Evolutionary conservation across 2,797 vertebrate species (phyloP).

Genomic region (Benthosema pterotum): DNA sequence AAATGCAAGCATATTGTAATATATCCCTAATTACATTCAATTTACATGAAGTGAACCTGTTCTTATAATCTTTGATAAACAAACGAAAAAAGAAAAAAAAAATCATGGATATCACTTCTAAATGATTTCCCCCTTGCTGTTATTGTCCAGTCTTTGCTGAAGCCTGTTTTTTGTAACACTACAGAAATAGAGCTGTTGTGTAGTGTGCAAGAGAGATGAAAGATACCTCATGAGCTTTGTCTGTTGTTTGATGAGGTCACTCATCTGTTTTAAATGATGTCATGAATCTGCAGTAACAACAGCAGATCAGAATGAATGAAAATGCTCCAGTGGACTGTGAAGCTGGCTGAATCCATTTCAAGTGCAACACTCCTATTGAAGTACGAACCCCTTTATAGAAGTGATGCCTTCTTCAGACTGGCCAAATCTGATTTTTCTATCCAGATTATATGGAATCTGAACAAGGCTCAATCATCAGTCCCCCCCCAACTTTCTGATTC

Average conservation of each 20-base stretch:
- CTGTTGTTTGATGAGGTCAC: constrained; percentile 59
- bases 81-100: constrained; percentile 46
- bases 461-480: too few species aligned
- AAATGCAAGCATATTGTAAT: constrained; percentile 29
- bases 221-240: constrained; percentile 66
- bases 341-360: constrained; percentile 45
- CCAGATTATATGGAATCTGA: too few species aligned
- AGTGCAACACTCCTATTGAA: constrained; percentile 35
- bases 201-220: constrained; percentile 42
- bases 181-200: constrained; percentile 19
- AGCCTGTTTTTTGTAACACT: constrained; percentile 29
- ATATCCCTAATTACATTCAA: constrained; percentile 27
- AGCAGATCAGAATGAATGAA: constrained; percentile 40
- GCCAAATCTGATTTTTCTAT: too few species aligned
- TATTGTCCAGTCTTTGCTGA: constrained; percentile 18
- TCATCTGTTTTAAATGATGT: constrained; percentile 80
- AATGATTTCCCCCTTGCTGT: constrained; percentile 9
- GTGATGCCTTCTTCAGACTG: too few species aligned
- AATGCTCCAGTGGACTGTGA: constrained; percentile 51
- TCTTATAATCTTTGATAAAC: background rate
- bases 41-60: constrained; percentile 24
- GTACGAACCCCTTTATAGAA: constrained; percentile 27
- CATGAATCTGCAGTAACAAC: constrained; percentile 47
- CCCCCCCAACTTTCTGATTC: too few species aligned
- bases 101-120: constrained; percentile 14